Base-by-base conservation (phyloP, 2,113 vertebrate species). In the Notechis scutatus region DNA sequence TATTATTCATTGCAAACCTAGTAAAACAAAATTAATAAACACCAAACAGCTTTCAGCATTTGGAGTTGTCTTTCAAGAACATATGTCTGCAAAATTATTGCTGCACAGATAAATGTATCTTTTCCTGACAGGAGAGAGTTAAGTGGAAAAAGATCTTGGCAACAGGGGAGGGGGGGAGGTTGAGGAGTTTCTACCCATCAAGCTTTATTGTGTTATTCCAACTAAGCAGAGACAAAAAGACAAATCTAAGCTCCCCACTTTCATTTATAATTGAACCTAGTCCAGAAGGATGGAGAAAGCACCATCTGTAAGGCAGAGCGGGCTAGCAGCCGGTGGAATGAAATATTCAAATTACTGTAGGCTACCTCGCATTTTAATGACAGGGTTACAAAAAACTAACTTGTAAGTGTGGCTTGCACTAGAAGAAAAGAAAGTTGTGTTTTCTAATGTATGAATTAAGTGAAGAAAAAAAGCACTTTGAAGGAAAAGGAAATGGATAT, bases 191-290 rank as follows among this genome's bases (percentile, higher is more conserved):
- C 96, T 97, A 92, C 95, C 96, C 97, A 97, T 97, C 97, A 97
- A 96, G 97, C 96, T 96, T 97, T 97, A 97, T 95, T 98, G 97
- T 98, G 97, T 97, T 98, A 96, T 97, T 97, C 96, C 97, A 97
- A 97, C 97, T 98, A 97, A 98, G 97, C 97, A 97, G 97, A 98
- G 97, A 98, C 98, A 98, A 98, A 98, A 97, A 98, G 97, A 98
- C 97, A 97, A 98, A 98, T 97, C 98, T 98, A 97, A 96, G 96
- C 97, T 98, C 98, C 97, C 97, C 96, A 97, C 96, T 96, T 97
- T 97, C 97, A 98, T 98, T 97, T 97, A 97, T 98, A 98, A 98
- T 97, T 98, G 98, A 98, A 97, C 95, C 94, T 92, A 95, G 97
- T 97, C 97, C 98, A 98, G 97, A 97, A 98, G 97, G 98, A 97